phyloP scores from a whole-genome alignment of 2,797 vertebrate species.

The Vireo griseus region DNA sequence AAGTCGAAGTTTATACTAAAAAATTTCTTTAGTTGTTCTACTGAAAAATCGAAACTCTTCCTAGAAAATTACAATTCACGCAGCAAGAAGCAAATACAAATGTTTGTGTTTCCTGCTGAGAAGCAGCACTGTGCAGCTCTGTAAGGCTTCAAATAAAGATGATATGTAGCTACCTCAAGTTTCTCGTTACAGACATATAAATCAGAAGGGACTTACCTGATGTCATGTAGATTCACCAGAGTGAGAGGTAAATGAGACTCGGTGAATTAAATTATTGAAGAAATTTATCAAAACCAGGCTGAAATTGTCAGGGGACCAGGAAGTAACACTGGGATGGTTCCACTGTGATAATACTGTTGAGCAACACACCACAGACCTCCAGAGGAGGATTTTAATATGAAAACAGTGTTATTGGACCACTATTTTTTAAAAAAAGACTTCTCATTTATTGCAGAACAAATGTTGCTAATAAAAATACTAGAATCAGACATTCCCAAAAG shows the following conservation, averaged over 20 bases:
- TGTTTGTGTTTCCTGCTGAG: not conserved
- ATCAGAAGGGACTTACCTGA: conserved; percentile 1
- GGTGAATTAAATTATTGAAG: conserved; percentile 14
- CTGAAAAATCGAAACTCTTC: not conserved
- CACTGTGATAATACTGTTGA: not conserved
- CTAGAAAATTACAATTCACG: not conserved
- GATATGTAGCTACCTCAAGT: not conserved
- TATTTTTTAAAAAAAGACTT: not conserved
- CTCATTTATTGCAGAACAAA: not conserved
- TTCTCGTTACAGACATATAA: not conserved
- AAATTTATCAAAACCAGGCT: conserved; percentile 14
- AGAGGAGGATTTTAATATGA: not conserved
- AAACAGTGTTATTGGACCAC: not conserved
- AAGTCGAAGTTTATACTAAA: not conserved
- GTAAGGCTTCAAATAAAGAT: not conserved
- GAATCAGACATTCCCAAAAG: not conserved
- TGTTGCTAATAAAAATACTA: not conserved
- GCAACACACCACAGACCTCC: not conserved
- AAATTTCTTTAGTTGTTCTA: not conserved
- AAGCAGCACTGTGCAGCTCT: not conserved
- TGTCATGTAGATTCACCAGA: not conserved
- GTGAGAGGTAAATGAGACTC: not conserved
- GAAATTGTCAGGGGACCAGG: not conserved
- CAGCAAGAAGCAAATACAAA: not conserved
- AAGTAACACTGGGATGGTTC: not conserved